Evolutionary conservation across 2,113 vertebrate species (phyloP), one percentile per base, ranked within the genome.

Genomic region (Nettapus auritus): DNA sequence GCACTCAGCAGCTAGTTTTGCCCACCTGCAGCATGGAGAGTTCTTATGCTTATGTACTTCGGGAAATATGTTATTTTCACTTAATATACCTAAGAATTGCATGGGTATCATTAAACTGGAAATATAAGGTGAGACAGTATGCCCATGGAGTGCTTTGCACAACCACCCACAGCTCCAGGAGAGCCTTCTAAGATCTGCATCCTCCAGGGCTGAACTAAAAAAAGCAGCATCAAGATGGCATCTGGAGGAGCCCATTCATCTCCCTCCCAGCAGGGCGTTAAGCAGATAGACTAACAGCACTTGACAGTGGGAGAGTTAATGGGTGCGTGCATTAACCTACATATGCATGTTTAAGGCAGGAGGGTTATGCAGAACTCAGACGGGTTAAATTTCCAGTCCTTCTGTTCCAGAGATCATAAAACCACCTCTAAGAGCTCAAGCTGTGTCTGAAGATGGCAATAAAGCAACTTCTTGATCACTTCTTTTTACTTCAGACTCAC

Each of bases 221-320:
- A 88, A 57, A 82, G 82, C 56, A 75, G n/a, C 76, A 68, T 16
- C 64, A 57, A 81, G 56, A 90, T 1, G 1, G 83, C 88, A 95
- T 90, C 86, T 89, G 88, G 88, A 96, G 82, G 31, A 94, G 66
- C 29, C 86, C 86, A 88, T 86, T 84, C 83, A 68, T 96, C 88
- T 93, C 56, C 36, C 33, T 90, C 76, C 50, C 93, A 93, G 93
- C 76, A 75, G 92, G 88, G 53, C 0, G 0, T 69, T 90, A 44
- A 93, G 82, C 90, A 93, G 90, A 56, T 84, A 88, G 53, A 44
- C 88, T 92, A 92, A 94, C 81, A 90, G 83, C 77, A 87, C 62
- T 1, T 94, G 95, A 87, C 93, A 93, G 80, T 53, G 69, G 44
- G 53, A 90, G 78, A 97, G 80, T 75, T 95, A 90, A 90, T 79